phyloP scores from a whole-genome alignment of 2,113 vertebrate genomes.

The Oncorhynchus nerka region DNA sequence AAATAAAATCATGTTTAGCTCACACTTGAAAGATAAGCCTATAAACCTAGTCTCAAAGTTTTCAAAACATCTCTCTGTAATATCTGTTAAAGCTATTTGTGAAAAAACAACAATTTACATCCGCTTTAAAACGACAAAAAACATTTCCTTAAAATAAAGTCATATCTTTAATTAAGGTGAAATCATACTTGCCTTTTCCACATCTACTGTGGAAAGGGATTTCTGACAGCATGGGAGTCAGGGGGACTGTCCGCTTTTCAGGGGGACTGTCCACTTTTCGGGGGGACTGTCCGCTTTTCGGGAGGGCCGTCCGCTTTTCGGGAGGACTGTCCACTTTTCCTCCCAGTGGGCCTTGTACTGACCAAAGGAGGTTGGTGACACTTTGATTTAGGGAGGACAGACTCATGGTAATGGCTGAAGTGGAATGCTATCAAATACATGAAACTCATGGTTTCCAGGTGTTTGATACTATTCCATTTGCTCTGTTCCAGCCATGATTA shows the following conservation, averaged over 20 bases:
- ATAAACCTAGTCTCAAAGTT: not conserved
- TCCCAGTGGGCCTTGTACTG: slow-evolving; percentile 16
- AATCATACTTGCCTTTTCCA: slow-evolving; percentile 29
- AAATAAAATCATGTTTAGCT: not conserved
- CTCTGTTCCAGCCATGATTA: too few relatives aligned
- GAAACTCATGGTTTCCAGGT: too few relatives aligned
- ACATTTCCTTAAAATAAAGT: slow-evolving; percentile 34
- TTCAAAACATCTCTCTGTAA: not conserved
- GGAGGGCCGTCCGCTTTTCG: too few relatives aligned
- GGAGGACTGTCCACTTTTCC: not conserved
- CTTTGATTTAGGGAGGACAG: too few relatives aligned
- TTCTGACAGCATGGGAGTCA: not conserved
- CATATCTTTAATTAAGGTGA: slow-evolving; percentile 25
- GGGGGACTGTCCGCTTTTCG: too few relatives aligned
- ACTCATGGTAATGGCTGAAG: too few relatives aligned
- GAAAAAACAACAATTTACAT: slow-evolving; percentile 19
- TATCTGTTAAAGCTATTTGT: not conserved
- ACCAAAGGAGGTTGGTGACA: not conserved
- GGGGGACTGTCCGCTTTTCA: not conserved
- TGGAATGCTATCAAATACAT: too few relatives aligned
- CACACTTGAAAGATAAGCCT: not conserved
- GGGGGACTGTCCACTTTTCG: too few relatives aligned
- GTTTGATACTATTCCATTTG: too few relatives aligned
- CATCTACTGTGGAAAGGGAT: not conserved
- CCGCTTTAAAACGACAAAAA: slow-evolving; percentile 22